Percentiles rank a stretch among this genome's conserved stretches.
Conservation (phyloP, 2,888 invertebrate species). For the Esperia sulphurella region DNA sequence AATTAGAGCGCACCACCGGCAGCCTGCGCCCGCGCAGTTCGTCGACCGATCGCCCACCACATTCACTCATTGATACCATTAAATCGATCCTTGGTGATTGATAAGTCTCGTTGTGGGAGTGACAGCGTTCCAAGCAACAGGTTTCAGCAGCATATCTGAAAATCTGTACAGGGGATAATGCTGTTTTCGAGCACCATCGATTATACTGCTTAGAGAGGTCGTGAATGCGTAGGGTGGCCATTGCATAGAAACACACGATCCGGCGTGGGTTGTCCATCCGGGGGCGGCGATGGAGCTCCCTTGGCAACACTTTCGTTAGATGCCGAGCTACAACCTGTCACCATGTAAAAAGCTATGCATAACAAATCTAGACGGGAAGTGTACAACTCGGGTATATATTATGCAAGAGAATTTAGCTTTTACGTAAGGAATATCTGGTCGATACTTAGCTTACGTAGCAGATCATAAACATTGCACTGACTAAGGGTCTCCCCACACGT, state of each 20-base stretch:
- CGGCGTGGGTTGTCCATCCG: slow-evolving; percentile 21
- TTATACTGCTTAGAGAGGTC: not conserved
- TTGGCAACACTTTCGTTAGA: slow-evolving; percentile 21
- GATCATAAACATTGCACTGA: not conserved
- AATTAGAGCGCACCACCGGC: slow-evolving; percentile 70
- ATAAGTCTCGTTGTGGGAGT: slow-evolving; percentile 64
- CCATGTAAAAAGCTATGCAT: slow-evolving; percentile 14
- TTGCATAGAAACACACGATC: slow-evolving; percentile 14
- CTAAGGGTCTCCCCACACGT: not conserved
- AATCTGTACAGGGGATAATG: not conserved
- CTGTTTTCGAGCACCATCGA: not conserved
- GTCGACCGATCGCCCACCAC: slow-evolving; percentile 75
- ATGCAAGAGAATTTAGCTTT: slow-evolving; percentile 16
- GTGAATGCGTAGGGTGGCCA: slow-evolving; percentile 21
- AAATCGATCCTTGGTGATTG: slow-evolving; percentile 72
- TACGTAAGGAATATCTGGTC: slow-evolving; percentile 16
- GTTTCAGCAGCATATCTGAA: slow-evolving; percentile 1
- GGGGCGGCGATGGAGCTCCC: slow-evolving; percentile 22
- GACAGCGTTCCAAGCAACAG: slow-evolving; percentile 40
- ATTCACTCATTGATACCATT: slow-evolving; percentile 68
- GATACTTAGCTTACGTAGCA: not conserved
- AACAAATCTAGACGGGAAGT: slow-evolving; percentile 17
- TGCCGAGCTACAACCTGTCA: slow-evolving; percentile 16
- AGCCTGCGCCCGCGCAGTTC: slow-evolving; percentile 75
- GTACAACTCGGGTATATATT: slow-evolving; percentile 13